Percentiles rank a stretch among this genome's conserved stretches.
Evolutionary conservation across 2,888 invertebrate species (phyloP).

Genomic region (Drosophila glabriapex): DNA sequence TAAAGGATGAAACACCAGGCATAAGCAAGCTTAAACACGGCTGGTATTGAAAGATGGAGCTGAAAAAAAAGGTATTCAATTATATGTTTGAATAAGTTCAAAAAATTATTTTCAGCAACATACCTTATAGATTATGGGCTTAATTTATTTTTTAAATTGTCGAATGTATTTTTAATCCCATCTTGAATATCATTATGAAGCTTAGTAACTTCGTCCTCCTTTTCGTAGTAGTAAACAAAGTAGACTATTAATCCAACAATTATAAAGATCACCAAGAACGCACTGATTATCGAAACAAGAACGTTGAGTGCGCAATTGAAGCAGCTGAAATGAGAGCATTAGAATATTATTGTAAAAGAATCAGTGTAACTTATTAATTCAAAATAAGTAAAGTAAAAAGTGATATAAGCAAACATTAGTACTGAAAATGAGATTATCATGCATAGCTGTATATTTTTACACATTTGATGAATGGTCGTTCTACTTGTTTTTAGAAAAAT

Average conservation of each 20-base stretch:
- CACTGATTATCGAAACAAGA: slow-evolving; percentile 78
- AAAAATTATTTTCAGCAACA: background rate
- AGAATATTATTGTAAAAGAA: background rate
- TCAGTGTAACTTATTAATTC: background rate
- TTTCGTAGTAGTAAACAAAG: slow-evolving; percentile 72
- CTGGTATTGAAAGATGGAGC: slow-evolving; percentile 11
- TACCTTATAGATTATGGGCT: slow-evolving; percentile 19
- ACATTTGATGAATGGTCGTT: background rate
- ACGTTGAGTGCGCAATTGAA: slow-evolving; percentile 80
- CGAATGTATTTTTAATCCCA: slow-evolving; percentile 40
- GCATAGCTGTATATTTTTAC: background rate
- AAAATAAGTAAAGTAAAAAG: background rate
- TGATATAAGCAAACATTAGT: background rate
- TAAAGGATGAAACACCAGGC: slow-evolving; percentile 15
- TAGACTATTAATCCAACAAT: slow-evolving; percentile 76
- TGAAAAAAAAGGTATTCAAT: slow-evolving; percentile 6
- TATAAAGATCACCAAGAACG: slow-evolving; percentile 75
- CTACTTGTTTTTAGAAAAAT: background rate
- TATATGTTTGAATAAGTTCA: background rate
- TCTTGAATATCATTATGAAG: slow-evolving; percentile 59
- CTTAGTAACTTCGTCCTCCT: slow-evolving; percentile 70
- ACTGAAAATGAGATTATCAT: background rate
- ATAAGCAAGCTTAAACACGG: slow-evolving; percentile 7
- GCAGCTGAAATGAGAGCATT: slow-evolving; percentile 67
- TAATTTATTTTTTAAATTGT: slow-evolving; percentile 53